A percentile compares a stretch with the other conserved stretches of the same genome.
phyloP scores from a whole-genome alignment of 64 coral and sea anemone species.

The Exaiptasia diaphana region DNA sequence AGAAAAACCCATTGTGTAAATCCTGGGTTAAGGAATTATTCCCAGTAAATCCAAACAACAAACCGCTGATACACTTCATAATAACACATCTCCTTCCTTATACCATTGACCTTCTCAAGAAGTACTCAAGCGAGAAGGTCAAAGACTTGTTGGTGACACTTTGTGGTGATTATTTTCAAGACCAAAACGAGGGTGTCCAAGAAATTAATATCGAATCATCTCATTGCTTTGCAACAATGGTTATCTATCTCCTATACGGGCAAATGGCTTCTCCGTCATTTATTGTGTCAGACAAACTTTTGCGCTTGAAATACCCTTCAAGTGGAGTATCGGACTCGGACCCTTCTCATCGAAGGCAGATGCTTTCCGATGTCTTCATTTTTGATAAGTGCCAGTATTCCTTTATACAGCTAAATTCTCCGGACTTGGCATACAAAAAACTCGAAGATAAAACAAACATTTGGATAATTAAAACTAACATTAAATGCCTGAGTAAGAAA shows the following conservation, averaged over 20 bases:
- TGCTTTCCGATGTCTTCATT: slow-evolving; percentile 60
- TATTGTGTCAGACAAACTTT: slow-evolving; percentile 20
- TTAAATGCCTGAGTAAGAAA: too few species aligned
- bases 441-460: too few species aligned
- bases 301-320: slow-evolving; percentile 20
- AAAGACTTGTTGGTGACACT: not conserved
- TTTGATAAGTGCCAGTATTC: slow-evolving; percentile 61
- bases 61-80: not conserved
- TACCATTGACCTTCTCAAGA: not conserved
- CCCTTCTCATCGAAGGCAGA: slow-evolving; percentile 8
- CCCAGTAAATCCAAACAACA: slow-evolving; percentile 8
- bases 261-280: slow-evolving; percentile 57
- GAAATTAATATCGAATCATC: too few species aligned
- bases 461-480: too few species aligned
- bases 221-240: not conserved
- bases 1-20: slow-evolving; percentile 1
- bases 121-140: not conserved
- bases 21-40: slow-evolving; percentile 48
- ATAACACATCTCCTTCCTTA: slow-evolving; percentile 16
- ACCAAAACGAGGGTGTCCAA: not conserved
- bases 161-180: not conserved
- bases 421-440: too few species aligned
- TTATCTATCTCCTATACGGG: slow-evolving; percentile 35
- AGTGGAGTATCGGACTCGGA: too few species aligned
- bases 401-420: slow-evolving; percentile 30